Evolutionary conservation across 2,888 invertebrate species (phyloP).

Genomic region (Chaetogeoica ovagalla): DNA sequence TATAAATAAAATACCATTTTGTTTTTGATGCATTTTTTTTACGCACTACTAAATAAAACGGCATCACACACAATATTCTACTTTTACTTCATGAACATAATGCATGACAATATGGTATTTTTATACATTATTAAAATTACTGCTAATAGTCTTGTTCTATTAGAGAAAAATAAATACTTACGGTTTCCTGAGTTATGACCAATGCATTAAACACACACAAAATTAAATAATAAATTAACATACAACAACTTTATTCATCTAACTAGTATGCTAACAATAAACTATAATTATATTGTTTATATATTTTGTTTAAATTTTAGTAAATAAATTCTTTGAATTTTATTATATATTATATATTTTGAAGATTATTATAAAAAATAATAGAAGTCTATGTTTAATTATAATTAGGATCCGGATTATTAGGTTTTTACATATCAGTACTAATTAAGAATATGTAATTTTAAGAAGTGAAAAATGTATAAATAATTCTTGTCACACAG

Average conservation of each 20-base stretch:
- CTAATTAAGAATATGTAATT: too few species aligned
- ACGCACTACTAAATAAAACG: constrained; percentile 21
- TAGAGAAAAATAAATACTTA: constrained; percentile 63
- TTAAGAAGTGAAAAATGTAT: too few species aligned
- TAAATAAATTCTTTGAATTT: background rate
- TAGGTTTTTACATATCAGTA: too few species aligned
- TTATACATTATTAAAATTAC: constrained; percentile 1
- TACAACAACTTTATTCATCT: background rate
- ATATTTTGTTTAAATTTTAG: background rate
- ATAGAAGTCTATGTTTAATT: too few species aligned
- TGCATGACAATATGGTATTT: constrained; percentile 14
- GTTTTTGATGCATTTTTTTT: constrained; percentile 1
- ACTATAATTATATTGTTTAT: background rate
- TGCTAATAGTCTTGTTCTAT: background rate
- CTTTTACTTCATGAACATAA: constrained; percentile 20
- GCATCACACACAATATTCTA: constrained; percentile 43
- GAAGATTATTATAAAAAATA: too few species aligned
- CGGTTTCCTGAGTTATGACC: constrained; percentile 69
- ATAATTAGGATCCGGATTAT: too few species aligned
- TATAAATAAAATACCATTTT: constrained; percentile 23
- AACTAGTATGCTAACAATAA: background rate
- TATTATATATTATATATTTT: background rate
- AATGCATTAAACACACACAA: constrained; percentile 53
- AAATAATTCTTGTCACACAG: too few species aligned
- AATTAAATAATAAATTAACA: constrained; percentile 32